Conservation (phyloP, 1,140 invertebrate genomes). For the Philopotamus ludificatus region DNA sequence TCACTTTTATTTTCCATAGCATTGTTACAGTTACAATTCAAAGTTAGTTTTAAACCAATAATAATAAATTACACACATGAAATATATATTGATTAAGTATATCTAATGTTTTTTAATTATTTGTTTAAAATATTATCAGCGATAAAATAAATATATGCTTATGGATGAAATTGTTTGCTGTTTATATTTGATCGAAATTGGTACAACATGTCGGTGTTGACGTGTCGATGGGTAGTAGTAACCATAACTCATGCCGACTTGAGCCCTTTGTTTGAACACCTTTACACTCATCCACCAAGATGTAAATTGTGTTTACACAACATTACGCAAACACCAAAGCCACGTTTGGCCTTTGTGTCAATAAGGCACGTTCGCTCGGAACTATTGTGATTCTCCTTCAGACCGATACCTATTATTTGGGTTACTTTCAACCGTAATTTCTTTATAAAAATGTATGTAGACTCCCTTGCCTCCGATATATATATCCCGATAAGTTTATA, state of each 20-base stretch:
- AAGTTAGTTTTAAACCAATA: too few species aligned
- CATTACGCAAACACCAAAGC: constrained; percentile 35
- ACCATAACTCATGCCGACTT: not conserved
- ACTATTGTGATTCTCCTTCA: constrained; percentile 27
- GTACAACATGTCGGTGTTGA: too few species aligned
- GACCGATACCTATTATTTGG: constrained; percentile 9
- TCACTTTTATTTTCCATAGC: too few species aligned
- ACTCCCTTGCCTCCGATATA: not conserved
- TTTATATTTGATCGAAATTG: too few species aligned
- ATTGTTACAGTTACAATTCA: too few species aligned
- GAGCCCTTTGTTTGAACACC: constrained; percentile 3
- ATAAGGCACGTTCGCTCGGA: constrained; percentile 17
- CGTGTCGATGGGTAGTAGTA: not conserved
- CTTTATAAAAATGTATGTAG: constrained; percentile 14
- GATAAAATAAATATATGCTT: too few species aligned
- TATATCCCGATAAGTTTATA: too few species aligned
- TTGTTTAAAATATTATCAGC: too few species aligned
- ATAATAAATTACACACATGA: too few species aligned
- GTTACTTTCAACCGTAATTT: constrained; percentile 15
- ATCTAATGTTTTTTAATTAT: not conserved
- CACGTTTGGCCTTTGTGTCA: constrained; percentile 23
- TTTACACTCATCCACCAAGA: constrained; percentile 1
- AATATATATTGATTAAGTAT: not conserved
- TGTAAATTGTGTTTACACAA: constrained; percentile 40
- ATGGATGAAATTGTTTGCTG: too few species aligned